Percentiles rank a stretch among this genome's conserved stretches.
Conservation (phyloP, 2,113 vertebrate genomes). For the Tragulus kanchil region DNA sequence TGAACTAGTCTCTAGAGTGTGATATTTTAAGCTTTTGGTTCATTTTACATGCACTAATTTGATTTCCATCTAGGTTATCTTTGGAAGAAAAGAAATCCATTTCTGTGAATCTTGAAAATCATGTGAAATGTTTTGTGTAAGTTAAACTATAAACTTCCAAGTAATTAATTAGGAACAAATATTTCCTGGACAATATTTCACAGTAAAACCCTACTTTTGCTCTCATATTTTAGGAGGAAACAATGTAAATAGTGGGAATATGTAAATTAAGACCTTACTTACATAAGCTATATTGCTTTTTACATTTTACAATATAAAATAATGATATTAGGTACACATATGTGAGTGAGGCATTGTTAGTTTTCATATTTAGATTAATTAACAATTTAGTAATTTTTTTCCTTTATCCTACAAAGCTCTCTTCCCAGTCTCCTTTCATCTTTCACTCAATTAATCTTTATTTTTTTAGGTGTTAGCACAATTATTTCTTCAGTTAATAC, state of each 20-base stretch:
- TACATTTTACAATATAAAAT: background rate
- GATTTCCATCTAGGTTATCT: conserved; percentile 27
- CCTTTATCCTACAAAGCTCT: background rate
- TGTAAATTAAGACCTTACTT: background rate
- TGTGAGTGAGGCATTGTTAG: background rate
- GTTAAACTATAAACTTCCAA: conserved; percentile 5
- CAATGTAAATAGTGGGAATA: background rate
- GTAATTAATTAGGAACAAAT: background rate
- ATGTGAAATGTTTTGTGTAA: background rate
- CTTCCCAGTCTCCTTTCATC: background rate
- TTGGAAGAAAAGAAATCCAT: conserved; percentile 30
- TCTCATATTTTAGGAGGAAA: background rate
- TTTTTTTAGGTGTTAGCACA: conserved; percentile 27
- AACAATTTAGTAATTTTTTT: too few relatives aligned
- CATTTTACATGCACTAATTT: background rate
- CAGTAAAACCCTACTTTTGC: background rate
- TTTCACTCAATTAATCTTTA: conserved; percentile 25
- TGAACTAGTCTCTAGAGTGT: background rate
- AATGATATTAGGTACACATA: background rate
- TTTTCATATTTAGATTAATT: background rate
- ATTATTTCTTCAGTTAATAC: background rate
- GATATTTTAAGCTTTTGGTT: conserved; percentile 41
- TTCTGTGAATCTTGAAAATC: background rate
- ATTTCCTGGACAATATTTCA: conserved; percentile 6
- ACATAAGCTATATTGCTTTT: conserved; percentile 7